phyloP scores from a whole-genome alignment of 2,113 vertebrate species.

The Pangasianodon hypophthalmus region DNA sequence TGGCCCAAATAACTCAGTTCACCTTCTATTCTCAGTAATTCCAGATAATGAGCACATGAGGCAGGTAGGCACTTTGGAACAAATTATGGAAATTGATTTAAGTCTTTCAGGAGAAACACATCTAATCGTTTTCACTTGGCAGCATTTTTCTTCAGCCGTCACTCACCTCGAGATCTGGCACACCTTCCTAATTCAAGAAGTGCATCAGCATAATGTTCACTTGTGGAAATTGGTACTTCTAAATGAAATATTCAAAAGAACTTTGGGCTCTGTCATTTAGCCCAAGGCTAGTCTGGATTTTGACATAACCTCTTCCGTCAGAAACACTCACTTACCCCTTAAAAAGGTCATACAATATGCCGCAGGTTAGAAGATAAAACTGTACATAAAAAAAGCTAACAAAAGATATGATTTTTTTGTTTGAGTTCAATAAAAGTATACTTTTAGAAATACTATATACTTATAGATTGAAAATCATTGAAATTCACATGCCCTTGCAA shows the following conservation, averaged over 20 bases:
- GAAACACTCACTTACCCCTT: background rate
- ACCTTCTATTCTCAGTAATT: slow-evolving; percentile 25
- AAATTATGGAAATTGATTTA: slow-evolving; percentile 36
- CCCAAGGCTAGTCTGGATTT: background rate
- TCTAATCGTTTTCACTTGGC: slow-evolving; percentile 25
- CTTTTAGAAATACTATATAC: background rate
- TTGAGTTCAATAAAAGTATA: background rate
- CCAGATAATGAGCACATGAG: slow-evolving; percentile 18
- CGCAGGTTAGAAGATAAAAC: background rate
- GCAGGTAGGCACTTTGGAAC: slow-evolving; percentile 12
- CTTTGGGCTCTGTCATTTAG: background rate
- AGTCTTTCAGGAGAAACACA: slow-evolving; percentile 20
- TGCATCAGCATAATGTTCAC: slow-evolving; percentile 13
- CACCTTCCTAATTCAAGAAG: slow-evolving; percentile 30
- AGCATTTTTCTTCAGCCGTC: slow-evolving; percentile 12
- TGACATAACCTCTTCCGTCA: background rate
- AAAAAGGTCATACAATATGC: background rate
- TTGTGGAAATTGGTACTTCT: slow-evolving; percentile 24
- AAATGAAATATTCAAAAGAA: slow-evolving; percentile 27
- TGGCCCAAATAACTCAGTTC: slow-evolving; percentile 12
- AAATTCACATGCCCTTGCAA: background rate
- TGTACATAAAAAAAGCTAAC: background rate
- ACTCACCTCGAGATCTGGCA: slow-evolving; percentile 3
- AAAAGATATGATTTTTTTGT: background rate
- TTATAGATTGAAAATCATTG: background rate